Evolutionary conservation across 2,797 vertebrate genomes (phyloP).

Genomic region (Balearica regulorum): DNA sequence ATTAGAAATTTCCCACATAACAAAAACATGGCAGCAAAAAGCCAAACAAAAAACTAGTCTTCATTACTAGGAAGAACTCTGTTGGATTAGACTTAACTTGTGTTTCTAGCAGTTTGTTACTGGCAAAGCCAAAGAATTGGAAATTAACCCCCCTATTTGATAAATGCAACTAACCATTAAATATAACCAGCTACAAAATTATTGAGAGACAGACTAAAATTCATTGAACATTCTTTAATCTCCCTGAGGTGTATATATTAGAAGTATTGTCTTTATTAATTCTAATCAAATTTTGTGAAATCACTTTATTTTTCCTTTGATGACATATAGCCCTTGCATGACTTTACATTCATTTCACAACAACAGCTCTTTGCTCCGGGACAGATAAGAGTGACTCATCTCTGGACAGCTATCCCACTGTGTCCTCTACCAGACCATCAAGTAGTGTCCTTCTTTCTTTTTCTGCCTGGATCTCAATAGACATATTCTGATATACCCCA

Average conservation of each 20-base stretch:
- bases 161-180: neutral
- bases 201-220: neutral
- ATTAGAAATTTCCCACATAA: neutral
- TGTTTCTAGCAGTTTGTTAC: neutral
- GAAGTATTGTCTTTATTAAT: neutral
- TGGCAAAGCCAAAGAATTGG: neutral
- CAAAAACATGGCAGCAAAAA: neutral
- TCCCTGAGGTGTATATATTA: neutral
- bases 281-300: neutral
- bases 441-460: neutral
- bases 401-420: neutral
- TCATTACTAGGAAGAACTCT: neutral
- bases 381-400: neutral
- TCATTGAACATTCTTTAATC: neutral
- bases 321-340: neutral
- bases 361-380: neutral
- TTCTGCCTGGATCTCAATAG: neutral
- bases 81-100: neutral
- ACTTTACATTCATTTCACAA: neutral
- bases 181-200: neutral
- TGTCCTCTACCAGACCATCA: neutral
- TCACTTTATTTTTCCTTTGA: neutral
- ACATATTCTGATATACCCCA: neutral
- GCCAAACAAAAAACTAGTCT: accelerated
- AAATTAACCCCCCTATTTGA: neutral